Evolutionary conservation across 2,888 invertebrate genomes (phyloP), one percentile per base, ranked within the genome.

Genomic region (Plagodis dolabraria): DNA sequence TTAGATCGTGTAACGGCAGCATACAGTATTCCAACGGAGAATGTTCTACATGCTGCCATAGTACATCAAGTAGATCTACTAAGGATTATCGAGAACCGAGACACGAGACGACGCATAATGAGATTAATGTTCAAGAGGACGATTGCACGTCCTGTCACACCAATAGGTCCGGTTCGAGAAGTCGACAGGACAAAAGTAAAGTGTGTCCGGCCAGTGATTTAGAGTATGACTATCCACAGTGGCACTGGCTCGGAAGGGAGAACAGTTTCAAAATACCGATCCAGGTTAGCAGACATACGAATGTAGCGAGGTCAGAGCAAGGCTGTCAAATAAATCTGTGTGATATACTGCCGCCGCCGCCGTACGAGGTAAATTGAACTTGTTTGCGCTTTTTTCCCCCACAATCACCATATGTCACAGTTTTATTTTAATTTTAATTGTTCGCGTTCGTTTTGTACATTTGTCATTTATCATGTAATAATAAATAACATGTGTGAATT

Each of bases 331-430:
- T 93, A 79, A 95, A 94, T 87, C 94, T 94, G 88, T 94, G 94
- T 86, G 94, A 95, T 86, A 94, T 94, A 93, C 80, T 95, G 70
- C 94, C 94, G 62, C 94, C 94, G 69, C 94, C 94, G 45, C 94
- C 94, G 68, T 94, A 94, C 82, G 94, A 94, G 91, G 92, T 92
- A 87, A 87, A 83, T 84, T 87, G 85, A 84, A 83, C 72, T 81
- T 82, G 79, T 81, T 80, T 82, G 76, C 76, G 75, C 75, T 81
- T 79, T 79, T 74, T 40, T 76, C 65, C 66, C 71, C 64, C 57
- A 51, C 64, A 72, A 74, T 76, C 71, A 73, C 57, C 60, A 67
- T 72, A 74, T 71, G 71, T 75, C 67, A 67, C 61, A 71, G 22
- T 22, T 22, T 22, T 22, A 22, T 22, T 22, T 22, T 22, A 22